Conservation (phyloP, 1,140 invertebrate species). For the Uloborus diversus region DNA sequence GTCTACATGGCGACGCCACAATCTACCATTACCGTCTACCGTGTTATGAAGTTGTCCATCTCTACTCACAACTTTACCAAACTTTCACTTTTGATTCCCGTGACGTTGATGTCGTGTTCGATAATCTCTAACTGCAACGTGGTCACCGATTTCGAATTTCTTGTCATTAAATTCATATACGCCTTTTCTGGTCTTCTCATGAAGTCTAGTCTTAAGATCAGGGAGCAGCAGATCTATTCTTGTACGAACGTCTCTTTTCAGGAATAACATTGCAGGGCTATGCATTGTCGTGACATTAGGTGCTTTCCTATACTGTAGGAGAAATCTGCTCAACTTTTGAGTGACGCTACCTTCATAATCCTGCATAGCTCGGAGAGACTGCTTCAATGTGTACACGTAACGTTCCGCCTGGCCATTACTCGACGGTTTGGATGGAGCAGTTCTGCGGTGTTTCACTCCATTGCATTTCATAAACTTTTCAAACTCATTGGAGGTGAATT, state of each 20-base stretch:
- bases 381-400: neutral
- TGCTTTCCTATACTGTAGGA: neutral
- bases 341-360: neutral
- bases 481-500: neutral
- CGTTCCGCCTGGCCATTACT: neutral
- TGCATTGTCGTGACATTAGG: neutral
- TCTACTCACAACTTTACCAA: neutral
- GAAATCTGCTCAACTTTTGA: neutral
- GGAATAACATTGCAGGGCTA: neutral
- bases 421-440: too few species aligned
- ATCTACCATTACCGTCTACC: neutral
- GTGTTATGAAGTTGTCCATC: neutral
- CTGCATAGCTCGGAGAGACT: neutral
- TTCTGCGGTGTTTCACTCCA: neutral
- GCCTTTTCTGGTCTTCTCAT: neutral
- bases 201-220: neutral
- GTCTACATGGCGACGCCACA: neutral
- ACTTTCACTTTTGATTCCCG: neutral
- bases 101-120: too few species aligned
- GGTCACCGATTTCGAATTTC: neutral
- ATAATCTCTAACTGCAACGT: neutral
- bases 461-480: neutral
- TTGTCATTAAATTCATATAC: neutral
- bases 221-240: neutral
- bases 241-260: neutral